phyloP scores from a whole-genome alignment of 30 jellyfish, hydroid and myxozoan genomes.

The Hydra vulgaris region DNA sequence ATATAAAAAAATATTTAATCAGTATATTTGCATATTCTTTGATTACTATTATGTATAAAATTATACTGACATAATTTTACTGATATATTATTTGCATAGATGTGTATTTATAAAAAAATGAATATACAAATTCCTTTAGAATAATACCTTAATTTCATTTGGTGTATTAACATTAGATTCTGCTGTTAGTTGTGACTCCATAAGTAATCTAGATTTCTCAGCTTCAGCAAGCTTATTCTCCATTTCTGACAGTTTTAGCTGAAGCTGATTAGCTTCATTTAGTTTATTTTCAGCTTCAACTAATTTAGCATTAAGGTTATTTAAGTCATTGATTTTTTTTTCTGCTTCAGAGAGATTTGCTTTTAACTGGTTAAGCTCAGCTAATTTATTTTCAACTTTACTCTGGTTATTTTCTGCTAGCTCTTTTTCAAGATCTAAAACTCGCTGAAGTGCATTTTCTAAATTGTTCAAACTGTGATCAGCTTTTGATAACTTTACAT shows the following conservation, averaged over 20 bases:
- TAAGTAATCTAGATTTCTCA: neutral
- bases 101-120: no score
- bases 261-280: neutral
- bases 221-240: neutral
- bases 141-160: neutral
- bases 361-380: neutral
- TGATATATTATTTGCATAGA: no score
- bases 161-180: neutral
- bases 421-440: neutral
- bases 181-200: slow-evolving; percentile 1
- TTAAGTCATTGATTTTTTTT: slow-evolving; percentile 5
- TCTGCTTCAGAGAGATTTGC: slow-evolving; percentile 1
- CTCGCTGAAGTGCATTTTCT: neutral
- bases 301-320: neutral
- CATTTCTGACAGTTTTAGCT: neutral
- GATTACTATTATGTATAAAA: no score
- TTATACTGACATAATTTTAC: no score
- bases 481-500: neutral
- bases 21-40: no score
- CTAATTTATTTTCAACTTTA: neutral
- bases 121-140: no score
- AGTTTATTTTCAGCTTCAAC: neutral
- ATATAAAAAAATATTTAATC: no score
- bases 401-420: neutral
- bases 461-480: neutral